Base-by-base conservation (phyloP, 2,113 vertebrate species). In the Bostrychus sinensis region DNA sequence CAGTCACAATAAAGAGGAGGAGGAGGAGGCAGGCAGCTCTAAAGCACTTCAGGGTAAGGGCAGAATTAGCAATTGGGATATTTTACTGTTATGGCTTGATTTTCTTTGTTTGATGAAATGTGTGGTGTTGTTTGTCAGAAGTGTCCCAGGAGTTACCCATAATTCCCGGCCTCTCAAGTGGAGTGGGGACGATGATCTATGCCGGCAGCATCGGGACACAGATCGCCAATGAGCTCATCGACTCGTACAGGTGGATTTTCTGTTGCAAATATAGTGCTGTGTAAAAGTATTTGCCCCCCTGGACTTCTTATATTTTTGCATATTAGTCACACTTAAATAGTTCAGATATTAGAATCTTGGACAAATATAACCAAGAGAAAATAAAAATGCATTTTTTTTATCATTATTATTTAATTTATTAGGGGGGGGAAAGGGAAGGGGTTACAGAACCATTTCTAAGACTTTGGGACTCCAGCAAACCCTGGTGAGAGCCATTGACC, bases 191-290 rank as follows among this genome's bases (percentile, higher is more conserved):
- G 14, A 81, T 95, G 67, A 92, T 94, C 72, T 94, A 94, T 38
- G 92, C 93, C 56, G 93, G 92, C 62, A 94, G 93, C 78, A 93
- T 94, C 36, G 92, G 94, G 78, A 93, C 91, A 0, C 91, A 94
- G 80, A 95, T 93, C 11, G 92, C 93, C 59, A 93, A 93, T 48
- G 93, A 95, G 85, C 87, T 93, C 55, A 17, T 93, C 3, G 89
- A 93, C 75, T 81, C 92, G 23, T 89, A 92, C 81, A 94, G 94
- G 94, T 96, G 59, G 8, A 1, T 14, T 23, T 7, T 50, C 2
- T 28, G 16, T 28, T 11, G n/a, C n/a, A n/a, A n/a, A n/a, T n/a
- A n/a, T n/a, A n/a, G n/a, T n/a, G n/a, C n/a, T n/a, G n/a, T n/a
- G n/a, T n/a, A n/a, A n/a, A n/a, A n/a, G n/a, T n/a, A n/a, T n/a